A percentile compares a stretch with the other conserved stretches of the same genome.
phyloP scores from a whole-genome alignment of 1,140 invertebrate genomes.

The Tetramorium simillimum region DNA sequence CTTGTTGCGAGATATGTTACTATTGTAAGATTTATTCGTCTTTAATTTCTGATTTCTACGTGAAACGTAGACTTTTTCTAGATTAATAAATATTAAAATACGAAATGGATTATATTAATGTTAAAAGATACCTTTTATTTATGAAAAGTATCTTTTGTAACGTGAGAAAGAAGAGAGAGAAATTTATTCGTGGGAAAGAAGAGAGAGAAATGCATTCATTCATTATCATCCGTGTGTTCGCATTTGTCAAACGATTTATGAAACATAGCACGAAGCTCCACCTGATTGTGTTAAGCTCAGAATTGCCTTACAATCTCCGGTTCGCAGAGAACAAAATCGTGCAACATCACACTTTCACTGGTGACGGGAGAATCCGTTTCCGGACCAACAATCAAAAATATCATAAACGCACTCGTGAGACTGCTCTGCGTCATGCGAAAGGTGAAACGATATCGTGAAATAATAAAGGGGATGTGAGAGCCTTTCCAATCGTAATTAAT shows the following conservation, averaged over 20 bases:
- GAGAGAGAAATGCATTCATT: background rate
- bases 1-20: background rate
- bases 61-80: no score
- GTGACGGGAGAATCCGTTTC: background rate
- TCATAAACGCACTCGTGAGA: constrained; percentile 10
- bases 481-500: background rate
- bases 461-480: background rate
- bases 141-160: background rate
- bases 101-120: background rate
- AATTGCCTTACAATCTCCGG: constrained; percentile 5
- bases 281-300: background rate
- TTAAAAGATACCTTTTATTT: background rate
- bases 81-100: no score
- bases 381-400: constrained; percentile 17
- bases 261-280: background rate
- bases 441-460: constrained; percentile 8
- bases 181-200: background rate
- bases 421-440: background rate
- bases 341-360: constrained; percentile 60
- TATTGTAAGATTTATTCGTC: background rate
- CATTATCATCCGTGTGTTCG: background rate
- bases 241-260: constrained; percentile 2
- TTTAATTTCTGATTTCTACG: background rate
- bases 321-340: constrained; percentile 19
- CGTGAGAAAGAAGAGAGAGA: background rate